phyloP scores from a whole-genome alignment of 2,888 invertebrate genomes.

The Ariolimax columbianus region DNA sequence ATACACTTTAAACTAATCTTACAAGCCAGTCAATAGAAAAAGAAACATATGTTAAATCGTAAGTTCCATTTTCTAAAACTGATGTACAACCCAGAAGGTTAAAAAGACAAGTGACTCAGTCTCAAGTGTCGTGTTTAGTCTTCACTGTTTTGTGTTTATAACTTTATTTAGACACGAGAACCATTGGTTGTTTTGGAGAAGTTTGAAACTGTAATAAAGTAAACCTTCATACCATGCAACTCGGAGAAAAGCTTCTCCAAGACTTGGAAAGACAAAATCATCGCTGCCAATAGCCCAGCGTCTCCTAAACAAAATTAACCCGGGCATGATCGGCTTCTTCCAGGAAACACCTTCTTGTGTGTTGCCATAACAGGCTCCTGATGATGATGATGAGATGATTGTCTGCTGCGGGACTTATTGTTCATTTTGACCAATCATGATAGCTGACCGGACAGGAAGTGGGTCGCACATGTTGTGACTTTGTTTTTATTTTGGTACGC shows the following conservation, averaged over 20 bases:
- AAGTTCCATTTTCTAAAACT: no score
- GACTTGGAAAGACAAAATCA: slow-evolving; percentile 91
- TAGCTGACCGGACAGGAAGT: background rate
- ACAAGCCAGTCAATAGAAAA: no score
- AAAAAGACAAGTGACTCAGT: no score
- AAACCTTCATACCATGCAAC: slow-evolving; percentile 78
- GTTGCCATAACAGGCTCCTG: background rate
- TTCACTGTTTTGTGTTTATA: no score
- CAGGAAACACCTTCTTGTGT: background rate
- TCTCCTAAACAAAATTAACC: slow-evolving; percentile 90
- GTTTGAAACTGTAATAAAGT: background rate
- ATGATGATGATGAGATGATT: background rate
- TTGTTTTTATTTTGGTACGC: background rate
- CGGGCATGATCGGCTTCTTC: slow-evolving; percentile 84
- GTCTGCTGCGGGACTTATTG: background rate
- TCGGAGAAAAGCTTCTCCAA: slow-evolving; percentile 80
- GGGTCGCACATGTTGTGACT: background rate
- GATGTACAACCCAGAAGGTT: no score
- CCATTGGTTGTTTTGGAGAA: no score
- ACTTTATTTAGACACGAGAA: no score
- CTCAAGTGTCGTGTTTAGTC: no score
- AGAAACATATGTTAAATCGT: no score
- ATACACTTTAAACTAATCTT: no score
- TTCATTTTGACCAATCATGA: background rate
- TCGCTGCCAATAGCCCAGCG: slow-evolving; percentile 95